Percentiles rank a stretch among this genome's conserved stretches.
These are phyloP conservation scores for Eurosta solidaginis DNA, from an alignment of 1,140 invertebrate genomes.

Conservation along the genomic window DNA sequence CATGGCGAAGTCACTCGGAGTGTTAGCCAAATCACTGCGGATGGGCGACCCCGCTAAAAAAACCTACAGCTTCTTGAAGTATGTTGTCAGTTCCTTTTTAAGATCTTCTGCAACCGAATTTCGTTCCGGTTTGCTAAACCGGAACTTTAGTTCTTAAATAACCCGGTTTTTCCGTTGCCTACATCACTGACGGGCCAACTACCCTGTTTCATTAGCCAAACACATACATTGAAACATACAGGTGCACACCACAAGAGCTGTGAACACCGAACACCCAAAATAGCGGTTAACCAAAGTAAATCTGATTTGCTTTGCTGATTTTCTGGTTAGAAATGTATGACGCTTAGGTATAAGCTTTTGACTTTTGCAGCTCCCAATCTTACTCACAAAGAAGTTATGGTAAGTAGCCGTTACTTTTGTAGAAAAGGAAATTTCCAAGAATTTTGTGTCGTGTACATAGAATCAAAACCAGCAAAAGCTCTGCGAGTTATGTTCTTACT, in stretches of 20 bases:
- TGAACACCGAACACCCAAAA: background rate
- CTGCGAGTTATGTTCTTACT: background rate
- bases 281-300: background rate
- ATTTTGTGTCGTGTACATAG: background rate
- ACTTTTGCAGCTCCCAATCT: background rate
- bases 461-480: too few species aligned
- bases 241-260: background rate
- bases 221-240: background rate
- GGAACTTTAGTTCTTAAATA: too few species aligned
- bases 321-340: background rate
- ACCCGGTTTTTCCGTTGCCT: background rate
- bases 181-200: background rate
- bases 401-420: background rate
- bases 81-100: too few species aligned
- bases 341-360: too few species aligned
- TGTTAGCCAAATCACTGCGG: too few species aligned
- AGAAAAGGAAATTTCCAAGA: slow-evolving; percentile 6
- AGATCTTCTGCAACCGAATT: too few species aligned
- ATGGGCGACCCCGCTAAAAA: too few species aligned
- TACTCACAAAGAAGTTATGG: background rate
- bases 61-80: too few species aligned
- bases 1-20: too few species aligned
- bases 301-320: background rate
- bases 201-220: background rate
- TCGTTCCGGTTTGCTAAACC: too few species aligned